Evolutionary conservation across 1,140 invertebrate species (phyloP), one percentile per base, ranked within the genome.

Genomic region (Olivierus martensii): DNA sequence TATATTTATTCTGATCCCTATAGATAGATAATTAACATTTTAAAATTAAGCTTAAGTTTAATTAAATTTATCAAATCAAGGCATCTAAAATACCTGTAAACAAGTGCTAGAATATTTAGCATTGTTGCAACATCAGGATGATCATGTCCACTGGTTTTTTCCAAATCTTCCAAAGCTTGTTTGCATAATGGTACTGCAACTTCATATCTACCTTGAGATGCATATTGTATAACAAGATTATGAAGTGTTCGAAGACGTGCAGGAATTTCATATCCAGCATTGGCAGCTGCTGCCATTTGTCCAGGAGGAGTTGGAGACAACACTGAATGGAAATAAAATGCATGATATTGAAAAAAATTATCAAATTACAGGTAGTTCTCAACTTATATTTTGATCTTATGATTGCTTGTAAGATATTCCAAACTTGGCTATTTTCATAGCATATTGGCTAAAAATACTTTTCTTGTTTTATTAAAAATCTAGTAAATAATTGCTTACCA

Each of bases 81-180:
- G n/a, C n/a, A n/a, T n/a, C n/a, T n/a, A 28, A 28, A 28, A 6
- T 38, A 49, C 47, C 47, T 75, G 69, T 99, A 99, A 5, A 99
- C 95, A 39, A 99, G 78, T 10, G 95, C 95, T 11, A 99, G 76
- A 61, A 99, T 99, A 70, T 99, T 99, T 44, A 99, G 76, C 94
- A 99, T 98, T 5, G 95, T 99, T 12, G 96, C 95, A 5, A 99
- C 95, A 69, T 99, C 95, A 0, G 94, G 95, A 75, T 99, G 90
- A 73, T 98, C 91, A 68, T 97, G 93, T 0, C 96, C 96, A 52
- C 87, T 92, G 0, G 92, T 98, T 70, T 96, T 97, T 72, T 99
- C 94, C 58, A 99, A 75, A 74, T 99, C 95, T 71, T 99, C 94
- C 18, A 99, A 76, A 1, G 96, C 95, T 71, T 99, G 96, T 69